A percentile compares a stretch with the other conserved stretches of the same genome.
phyloP scores from a whole-genome alignment of 2,113 vertebrate species.

The Miniopterus natalensis region DNA sequence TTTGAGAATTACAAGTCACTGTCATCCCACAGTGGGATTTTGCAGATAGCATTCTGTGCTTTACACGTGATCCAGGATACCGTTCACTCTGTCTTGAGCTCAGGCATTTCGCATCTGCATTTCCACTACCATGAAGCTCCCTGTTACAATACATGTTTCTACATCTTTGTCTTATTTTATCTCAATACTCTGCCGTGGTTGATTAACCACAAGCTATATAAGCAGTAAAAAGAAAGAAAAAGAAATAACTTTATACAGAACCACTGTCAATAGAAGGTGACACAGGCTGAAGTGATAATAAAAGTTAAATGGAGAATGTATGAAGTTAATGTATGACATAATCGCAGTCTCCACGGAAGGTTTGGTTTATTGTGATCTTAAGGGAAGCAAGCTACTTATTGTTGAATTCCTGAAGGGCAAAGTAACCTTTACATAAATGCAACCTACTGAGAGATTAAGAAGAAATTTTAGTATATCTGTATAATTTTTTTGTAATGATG shows the following conservation, averaged over 20 bases:
- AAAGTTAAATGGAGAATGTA: constrained; percentile 65
- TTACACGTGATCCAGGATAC: neutral
- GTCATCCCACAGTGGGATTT: neutral
- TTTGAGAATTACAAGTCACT: neutral
- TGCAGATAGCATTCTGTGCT: neutral
- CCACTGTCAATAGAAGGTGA: constrained; percentile 67
- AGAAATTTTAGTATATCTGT: constrained; percentile 55
- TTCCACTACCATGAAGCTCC: neutral
- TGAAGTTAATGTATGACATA: constrained; percentile 61
- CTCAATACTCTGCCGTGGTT: constrained; percentile 57
- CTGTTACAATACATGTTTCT: neutral
- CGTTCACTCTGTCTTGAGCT: neutral
- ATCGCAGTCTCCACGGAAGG: constrained; percentile 45
- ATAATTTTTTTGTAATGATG: constrained; percentile 65
- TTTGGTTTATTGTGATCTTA: constrained; percentile 68
- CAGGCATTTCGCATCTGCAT: neutral
- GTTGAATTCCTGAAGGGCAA: constrained; percentile 72
- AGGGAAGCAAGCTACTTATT: constrained; percentile 53
- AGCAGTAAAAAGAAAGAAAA: constrained; percentile 47
- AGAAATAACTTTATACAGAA: constrained; percentile 52
- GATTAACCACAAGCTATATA: constrained; percentile 31
- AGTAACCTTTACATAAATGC: constrained; percentile 64
- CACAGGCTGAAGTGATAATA: constrained; percentile 58
- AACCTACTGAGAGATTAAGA: constrained; percentile 42
- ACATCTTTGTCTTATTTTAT: constrained; percentile 46